Conservation (phyloP, 1,140 invertebrate genomes). For the Philotrypesis tridentata region DNA sequence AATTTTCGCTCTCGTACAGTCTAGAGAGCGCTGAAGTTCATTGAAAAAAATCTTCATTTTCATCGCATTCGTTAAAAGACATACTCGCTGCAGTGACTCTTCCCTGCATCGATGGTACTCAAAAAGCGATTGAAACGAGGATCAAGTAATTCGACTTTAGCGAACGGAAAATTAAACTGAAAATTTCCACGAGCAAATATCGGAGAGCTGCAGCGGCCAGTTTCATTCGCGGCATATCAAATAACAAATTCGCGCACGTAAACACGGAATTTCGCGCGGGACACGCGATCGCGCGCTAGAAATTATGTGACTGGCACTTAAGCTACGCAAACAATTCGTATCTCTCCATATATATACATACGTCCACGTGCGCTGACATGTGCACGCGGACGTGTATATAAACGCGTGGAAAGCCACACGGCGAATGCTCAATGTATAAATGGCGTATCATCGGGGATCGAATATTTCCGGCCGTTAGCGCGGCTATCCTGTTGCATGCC, state of each 20-base stretch:
- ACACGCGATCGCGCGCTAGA: background rate
- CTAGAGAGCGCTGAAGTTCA: no score
- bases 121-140: no score
- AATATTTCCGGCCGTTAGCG: slow-evolving; percentile 30
- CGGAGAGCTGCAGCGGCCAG: background rate
- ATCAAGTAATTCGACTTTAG: no score
- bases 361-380: background rate
- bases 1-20: no score
- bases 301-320: slow-evolving; percentile 36
- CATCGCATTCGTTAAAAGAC: no score
- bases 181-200: background rate
- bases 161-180: background rate
- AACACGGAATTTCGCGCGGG: background rate
- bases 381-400: background rate
- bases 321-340: slow-evolving; percentile 5
- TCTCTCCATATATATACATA: background rate
- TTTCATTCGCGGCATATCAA: background rate
- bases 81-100: no score
- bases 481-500: slow-evolving; percentile 21
- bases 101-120: no score
- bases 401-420: background rate
- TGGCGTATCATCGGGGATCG: slow-evolving; percentile 37
- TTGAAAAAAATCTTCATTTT: no score
- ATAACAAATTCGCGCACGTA: slow-evolving; percentile 5
- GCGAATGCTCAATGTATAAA: slow-evolving; percentile 20